Evolutionary conservation across 2,797 vertebrate species (phyloP), one percentile per base, ranked within the genome.

Genomic region (Heteromormyrus szaboi): DNA sequence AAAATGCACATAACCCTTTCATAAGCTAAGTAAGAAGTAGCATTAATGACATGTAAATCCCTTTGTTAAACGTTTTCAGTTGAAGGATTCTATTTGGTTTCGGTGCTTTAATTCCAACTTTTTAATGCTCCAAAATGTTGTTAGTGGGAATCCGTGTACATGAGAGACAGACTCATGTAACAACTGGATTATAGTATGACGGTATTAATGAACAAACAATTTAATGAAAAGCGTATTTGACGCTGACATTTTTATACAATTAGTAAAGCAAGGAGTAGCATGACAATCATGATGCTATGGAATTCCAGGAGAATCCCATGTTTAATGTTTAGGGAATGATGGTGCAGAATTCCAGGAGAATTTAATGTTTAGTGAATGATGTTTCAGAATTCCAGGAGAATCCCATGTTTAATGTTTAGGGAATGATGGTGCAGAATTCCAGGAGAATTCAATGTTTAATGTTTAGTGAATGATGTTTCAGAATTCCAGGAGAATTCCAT

Each of bases 21-120:
- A 46, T 81, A 81, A 81, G 76, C 2, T 46, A 46, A 44, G 46
- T 44, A 81, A 8, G 72, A 3, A 44, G 41, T 46, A n/a, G 7
- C 37, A 81, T n/a, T 44, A 81, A 44, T 81, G 76, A 46, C 65
- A 72, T 72, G 65, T 72, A 72, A 81, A 81, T 81, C 76, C 76
- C 76, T 81, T 81, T 46, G 76, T 81, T 81, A 81, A 81, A 81
- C 76, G 46, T 81, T 81, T 81, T 81, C 76, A 81, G 41, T 44
- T 46, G 76, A 81, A 81, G 41, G 76, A 44, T 46, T 46, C 65
- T 72, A 37, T 46, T 81, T 46, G 14, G 41, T 44, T 81, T 81
- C 7, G 19, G 76, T 81, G 76, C 37, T 81, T 81, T 81, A 81
- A 81, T 81, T 81, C 41, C 37, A 46, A 81, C 76, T 81, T 81